Base-by-base conservation (phyloP, 2,113 vertebrate species). In the Chloropsis hardwickii region DNA sequence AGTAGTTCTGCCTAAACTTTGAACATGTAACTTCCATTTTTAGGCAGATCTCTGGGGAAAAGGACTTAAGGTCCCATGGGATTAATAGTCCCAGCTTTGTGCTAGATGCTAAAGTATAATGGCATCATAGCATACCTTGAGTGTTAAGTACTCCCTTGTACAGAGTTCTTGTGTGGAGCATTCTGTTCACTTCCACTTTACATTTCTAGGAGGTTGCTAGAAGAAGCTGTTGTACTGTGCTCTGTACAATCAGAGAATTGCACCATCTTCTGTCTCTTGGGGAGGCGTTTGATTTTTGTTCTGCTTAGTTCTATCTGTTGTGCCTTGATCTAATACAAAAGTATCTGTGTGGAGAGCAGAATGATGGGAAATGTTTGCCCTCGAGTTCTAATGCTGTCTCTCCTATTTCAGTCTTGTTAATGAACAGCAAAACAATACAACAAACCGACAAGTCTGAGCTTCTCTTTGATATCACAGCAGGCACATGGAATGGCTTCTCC, bases 351-450 rank as follows among this genome's bases (percentile, higher is more conserved):
- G 51, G 64, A 91, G 79, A 90, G 54, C 60, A 91, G 74, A 74
- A 90, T 81, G 62, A 81, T 44, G 66, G 78, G 94, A 91, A 89
- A 93, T 76, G 39, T 78, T 95, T 77, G 92, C 94, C 95, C 95
- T 60, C 71, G 45, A 93, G 90, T 94, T 92, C 78, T 88, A 90
- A 86, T 0, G 12, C 72, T 88, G 88, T 88, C 69, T 94, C 14
- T 88, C 88, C 77, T 93, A 64, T 85, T 96, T 89, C 86, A 18
- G 73, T 60, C 88, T 92, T 58, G 85, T 86, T 93, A 96, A 93
- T 91, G 92, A 95, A 88, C 53, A 90, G 67, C 81, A 92, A 94
- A 95, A 44, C 81, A 81, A 91, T 95, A 57, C 81, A 77, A 82
- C 76, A 74, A 78, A 54, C 60, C 2, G 40, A 71, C 93, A 96